phyloP scores from a whole-genome alignment of 2,888 invertebrate species.

The Willowsia nigromaculata region DNA sequence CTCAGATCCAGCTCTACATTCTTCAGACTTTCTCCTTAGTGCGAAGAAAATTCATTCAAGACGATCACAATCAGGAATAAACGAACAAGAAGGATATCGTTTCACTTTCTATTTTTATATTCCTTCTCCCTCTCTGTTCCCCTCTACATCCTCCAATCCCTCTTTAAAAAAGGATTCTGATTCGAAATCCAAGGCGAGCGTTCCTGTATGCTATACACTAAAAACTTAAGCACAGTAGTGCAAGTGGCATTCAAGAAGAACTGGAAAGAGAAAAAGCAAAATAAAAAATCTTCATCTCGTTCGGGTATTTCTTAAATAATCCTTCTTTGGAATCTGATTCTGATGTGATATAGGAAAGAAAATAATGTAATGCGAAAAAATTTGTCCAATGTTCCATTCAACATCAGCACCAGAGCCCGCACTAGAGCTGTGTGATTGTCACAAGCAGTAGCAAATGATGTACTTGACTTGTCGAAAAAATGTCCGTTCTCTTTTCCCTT shows the following conservation, averaged over 20 bases:
- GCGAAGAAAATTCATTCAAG: conserved; percentile 58
- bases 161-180: conserved; percentile 46
- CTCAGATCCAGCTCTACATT: conserved; percentile 5
- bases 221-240: neutral
- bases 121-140: conserved; percentile 8
- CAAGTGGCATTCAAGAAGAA: conserved; percentile 44
- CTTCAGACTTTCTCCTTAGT: neutral
- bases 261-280: neutral
- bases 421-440: conserved; percentile 33
- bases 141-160: conserved; percentile 31
- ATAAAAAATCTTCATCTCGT: conserved; percentile 42
- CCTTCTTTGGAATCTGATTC: conserved; percentile 47
- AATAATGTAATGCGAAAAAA: conserved; percentile 57
- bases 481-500: neutral
- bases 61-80: conserved; percentile 50
- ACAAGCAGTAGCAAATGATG: conserved; percentile 41
- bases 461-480: conserved; percentile 48
- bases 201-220: too few species aligned
- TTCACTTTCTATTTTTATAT: conserved; percentile 42
- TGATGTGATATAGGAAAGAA: conserved; percentile 37
- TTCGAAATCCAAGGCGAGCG: conserved; percentile 4
- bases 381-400: conserved; percentile 57
- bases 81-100: conserved; percentile 48
- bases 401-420: conserved; percentile 19
- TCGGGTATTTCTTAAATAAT: conserved; percentile 45